Percentiles rank a stretch among this genome's conserved stretches.
Conservation (phyloP, 1,140 invertebrate species). For the Orius laevigatus region DNA sequence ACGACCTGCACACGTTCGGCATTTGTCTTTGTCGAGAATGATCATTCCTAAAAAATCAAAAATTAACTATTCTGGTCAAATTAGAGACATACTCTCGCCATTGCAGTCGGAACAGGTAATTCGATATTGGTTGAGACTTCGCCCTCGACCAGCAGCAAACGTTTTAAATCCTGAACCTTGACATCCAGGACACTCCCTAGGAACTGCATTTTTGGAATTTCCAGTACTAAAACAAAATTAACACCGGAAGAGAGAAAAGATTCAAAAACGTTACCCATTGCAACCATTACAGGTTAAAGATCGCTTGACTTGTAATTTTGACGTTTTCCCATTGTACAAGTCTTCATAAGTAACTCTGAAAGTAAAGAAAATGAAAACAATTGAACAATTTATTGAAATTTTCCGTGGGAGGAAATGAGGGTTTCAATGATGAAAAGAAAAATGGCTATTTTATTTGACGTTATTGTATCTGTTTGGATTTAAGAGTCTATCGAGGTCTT, state of each 20-base stretch:
- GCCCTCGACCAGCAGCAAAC: conserved; percentile 50
- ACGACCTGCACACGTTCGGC: conserved; percentile 61
- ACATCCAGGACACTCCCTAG: conserved; percentile 55
- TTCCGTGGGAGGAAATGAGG: too few species aligned
- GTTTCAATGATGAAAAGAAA: too few species aligned
- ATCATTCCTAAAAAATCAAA: conserved; percentile 35
- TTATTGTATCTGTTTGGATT: background rate
- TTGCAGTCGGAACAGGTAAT: conserved; percentile 49
- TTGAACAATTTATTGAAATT: too few species aligned
- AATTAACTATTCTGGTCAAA: background rate
- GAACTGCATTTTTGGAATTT: conserved; percentile 51
- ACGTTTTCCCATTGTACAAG: conserved; percentile 74
- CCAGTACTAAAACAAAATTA: conserved; percentile 32
- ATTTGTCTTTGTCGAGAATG: conserved; percentile 66
- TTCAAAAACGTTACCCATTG: conserved; percentile 37
- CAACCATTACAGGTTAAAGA: conserved; percentile 74
- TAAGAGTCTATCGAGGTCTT: too few species aligned
- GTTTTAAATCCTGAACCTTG: conserved; percentile 61
- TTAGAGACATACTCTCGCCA: conserved; percentile 34
- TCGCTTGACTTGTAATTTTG: conserved; percentile 70
- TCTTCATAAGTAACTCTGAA: conserved; percentile 70
- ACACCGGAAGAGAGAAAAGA: conserved; percentile 1
- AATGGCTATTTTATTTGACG: too few species aligned
- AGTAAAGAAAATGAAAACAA: conserved; percentile 14
- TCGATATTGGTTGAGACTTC: conserved; percentile 74